phyloP scores from a whole-genome alignment of 2,113 vertebrate species.

The Burhinus bistriatus region DNA sequence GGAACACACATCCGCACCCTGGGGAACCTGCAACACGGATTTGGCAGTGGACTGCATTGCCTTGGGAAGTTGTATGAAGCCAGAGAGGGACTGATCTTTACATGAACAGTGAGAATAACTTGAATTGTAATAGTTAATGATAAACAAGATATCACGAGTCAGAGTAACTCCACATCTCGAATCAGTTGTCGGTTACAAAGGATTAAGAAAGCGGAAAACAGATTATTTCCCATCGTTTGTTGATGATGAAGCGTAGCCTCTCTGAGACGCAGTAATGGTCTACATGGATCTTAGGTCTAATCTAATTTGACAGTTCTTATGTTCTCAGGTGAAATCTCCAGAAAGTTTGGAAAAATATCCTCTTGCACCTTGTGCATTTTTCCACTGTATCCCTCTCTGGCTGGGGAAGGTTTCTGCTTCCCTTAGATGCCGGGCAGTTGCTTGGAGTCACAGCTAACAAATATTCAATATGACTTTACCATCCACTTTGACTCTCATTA shows the following conservation, averaged over 20 bases:
- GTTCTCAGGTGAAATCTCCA: not conserved
- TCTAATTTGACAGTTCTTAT: not conserved
- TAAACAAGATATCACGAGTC: not conserved
- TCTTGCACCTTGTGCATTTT: not conserved
- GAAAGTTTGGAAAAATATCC: not conserved
- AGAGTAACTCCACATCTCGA: not conserved
- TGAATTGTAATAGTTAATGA: too few relatives aligned
- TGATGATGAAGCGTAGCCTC: not conserved
- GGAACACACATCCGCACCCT: rapidly evolving
- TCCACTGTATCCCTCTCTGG: not conserved
- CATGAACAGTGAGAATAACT: not conserved
- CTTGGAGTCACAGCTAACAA: not conserved
- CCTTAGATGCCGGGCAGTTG: not conserved
- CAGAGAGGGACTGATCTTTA: not conserved
- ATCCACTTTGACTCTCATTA: not conserved
- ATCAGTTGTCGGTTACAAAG: not conserved
- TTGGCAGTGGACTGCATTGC: too few relatives aligned
- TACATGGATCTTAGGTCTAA: not conserved
- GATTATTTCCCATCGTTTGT: not conserved
- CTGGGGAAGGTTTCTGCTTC: not conserved
- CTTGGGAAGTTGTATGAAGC: not conserved
- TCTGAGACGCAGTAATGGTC: not conserved
- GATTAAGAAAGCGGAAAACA: not conserved
- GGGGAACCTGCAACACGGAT: rapidly evolving
- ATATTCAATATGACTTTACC: not conserved